Base-by-base conservation (phyloP, 2,888 invertebrate genomes). In the Scelioninae gen. 2 region DNA sequence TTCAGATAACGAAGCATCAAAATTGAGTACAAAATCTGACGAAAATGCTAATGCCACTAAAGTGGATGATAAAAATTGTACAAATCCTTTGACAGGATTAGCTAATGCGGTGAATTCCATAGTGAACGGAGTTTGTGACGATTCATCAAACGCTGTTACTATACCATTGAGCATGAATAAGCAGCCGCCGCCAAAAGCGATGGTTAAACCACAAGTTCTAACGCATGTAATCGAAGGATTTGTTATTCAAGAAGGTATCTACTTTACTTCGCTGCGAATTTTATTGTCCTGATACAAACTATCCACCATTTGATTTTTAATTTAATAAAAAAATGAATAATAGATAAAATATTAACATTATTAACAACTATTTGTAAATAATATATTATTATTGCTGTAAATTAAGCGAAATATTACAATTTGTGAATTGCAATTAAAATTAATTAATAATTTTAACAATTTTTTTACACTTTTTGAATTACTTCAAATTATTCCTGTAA, bases 221-320 rank as follows among this genome's bases (percentile, higher is more conserved):
- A 97, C 97, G 0, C 98, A 98, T 85, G 96, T 97, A 18, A 97
- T 98, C 74, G 97, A 97, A 85, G 97, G 97, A 55, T 97, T 96
- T 86, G 95, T 98, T 5, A 97, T 98, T 78, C 96, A 97, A 85
- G 98, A 98, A 88, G 96, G 90, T 84, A 87, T 6, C n/a, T n/a
- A n/a, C n/a, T n/a, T n/a, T n/a, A n/a, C n/a, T n/a, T n/a, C n/a
- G n/a, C n/a, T n/a, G n/a, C n/a, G n/a, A n/a, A n/a, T n/a, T n/a
- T n/a, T n/a, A n/a, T n/a, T n/a, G n/a, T n/a, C n/a, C n/a, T n/a
- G n/a, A n/a, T n/a, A n/a, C n/a, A n/a, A n/a, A n/a, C n/a, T n/a
- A n/a, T n/a, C n/a, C n/a, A n/a, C n/a, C n/a, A n/a, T n/a, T n/a
- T n/a, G n/a, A n/a, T n/a, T n/a, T n/a, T n/a, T n/a, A n/a, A n/a